These are phyloP conservation scores for Megamerina dolium DNA, from an alignment of 2,888 invertebrate species.

Conservation along the genomic window DNA sequence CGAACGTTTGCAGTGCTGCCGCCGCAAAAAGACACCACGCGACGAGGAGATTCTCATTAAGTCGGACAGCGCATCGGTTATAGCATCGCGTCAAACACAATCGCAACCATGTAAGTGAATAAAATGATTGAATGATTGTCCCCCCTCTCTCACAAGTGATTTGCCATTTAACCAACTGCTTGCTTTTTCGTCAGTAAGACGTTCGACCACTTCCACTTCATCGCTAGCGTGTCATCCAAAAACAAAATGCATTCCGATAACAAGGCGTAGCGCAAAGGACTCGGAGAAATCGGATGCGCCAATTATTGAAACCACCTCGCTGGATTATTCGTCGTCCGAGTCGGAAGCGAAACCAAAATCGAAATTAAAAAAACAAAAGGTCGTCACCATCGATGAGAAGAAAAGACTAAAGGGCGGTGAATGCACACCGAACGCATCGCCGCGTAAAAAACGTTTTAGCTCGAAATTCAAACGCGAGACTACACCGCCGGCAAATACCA, in stretches of 20 bases:
- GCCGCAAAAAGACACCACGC: slow-evolving; percentile 7
- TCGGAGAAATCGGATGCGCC: slow-evolving; percentile 14
- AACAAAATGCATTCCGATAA: slow-evolving; percentile 27
- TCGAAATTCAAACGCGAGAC: background rate
- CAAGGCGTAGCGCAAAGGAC: slow-evolving; percentile 9
- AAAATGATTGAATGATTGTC: background rate
- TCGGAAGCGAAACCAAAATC: slow-evolving; percentile 11
- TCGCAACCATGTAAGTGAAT: slow-evolving; percentile 14
- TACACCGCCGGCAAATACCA: background rate
- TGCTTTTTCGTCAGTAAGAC: background rate
- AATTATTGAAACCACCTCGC: slow-evolving; percentile 19
- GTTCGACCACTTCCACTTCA: slow-evolving; percentile 30
- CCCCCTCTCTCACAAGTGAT: background rate
- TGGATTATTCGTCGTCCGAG: slow-evolving; percentile 19
- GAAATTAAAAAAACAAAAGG: slow-evolving; percentile 13
- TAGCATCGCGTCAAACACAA: too few species aligned
- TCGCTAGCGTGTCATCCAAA: slow-evolving; percentile 27
- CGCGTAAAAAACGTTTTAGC: background rate
- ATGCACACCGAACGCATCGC: background rate
- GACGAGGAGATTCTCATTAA: slow-evolving; percentile 19
- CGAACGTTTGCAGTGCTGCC: background rate
- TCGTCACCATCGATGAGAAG: slow-evolving; percentile 17
- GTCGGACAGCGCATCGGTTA: slow-evolving; percentile 14
- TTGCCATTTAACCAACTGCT: background rate
- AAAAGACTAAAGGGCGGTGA: slow-evolving; percentile 7